Evolutionary conservation across 2,888 invertebrate genomes (phyloP).

Genomic region (Ypsolopha sequella): DNA sequence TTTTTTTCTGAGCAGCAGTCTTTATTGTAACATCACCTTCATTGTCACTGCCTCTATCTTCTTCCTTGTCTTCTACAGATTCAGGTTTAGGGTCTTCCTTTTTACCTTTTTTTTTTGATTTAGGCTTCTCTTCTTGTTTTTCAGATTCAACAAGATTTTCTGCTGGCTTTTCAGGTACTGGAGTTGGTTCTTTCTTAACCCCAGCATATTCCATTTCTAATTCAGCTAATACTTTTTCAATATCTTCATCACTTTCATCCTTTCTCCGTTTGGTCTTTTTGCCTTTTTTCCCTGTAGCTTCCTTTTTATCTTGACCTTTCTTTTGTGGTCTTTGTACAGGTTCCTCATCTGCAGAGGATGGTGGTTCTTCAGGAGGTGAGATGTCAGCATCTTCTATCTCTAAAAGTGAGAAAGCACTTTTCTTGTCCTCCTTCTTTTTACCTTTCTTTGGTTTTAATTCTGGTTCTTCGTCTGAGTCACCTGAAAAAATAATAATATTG

Average conservation of each 20-base stretch:
- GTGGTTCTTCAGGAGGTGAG: constrained; percentile 46
- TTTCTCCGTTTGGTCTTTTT: constrained; percentile 81
- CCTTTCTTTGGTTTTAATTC: constrained; percentile 55
- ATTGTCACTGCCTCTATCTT: constrained; percentile 60
- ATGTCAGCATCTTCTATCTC: constrained; percentile 75
- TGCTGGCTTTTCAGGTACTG: constrained; percentile 49
- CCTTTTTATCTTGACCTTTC: constrained; percentile 53
- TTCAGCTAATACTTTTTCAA: constrained; percentile 87
- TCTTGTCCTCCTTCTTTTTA: constrained; percentile 58
- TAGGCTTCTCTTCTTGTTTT: constrained; percentile 44
- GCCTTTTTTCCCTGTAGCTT: constrained; percentile 74
- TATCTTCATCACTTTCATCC: constrained; percentile 83
- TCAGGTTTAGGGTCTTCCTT: constrained; percentile 39
- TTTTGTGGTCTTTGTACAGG: constrained; percentile 41
- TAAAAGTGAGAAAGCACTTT: constrained; percentile 76
- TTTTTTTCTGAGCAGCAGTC: constrained; percentile 89
- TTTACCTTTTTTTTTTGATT: constrained; percentile 47
- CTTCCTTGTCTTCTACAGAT: constrained; percentile 36
- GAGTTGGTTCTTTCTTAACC: constrained; percentile 59
- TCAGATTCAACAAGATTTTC: constrained; percentile 37
- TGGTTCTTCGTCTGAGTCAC: constrained; percentile 54
- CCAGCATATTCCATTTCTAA: constrained; percentile 85
- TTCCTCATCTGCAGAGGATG: constrained; percentile 58
- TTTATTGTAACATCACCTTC: constrained; percentile 76
- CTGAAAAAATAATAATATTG: constrained; percentile 17